A percentile compares a stretch with the other conserved stretches of the same genome.
Conservation (phyloP, 2,888 invertebrate genomes). For the Tryphoninae sp. region DNA sequence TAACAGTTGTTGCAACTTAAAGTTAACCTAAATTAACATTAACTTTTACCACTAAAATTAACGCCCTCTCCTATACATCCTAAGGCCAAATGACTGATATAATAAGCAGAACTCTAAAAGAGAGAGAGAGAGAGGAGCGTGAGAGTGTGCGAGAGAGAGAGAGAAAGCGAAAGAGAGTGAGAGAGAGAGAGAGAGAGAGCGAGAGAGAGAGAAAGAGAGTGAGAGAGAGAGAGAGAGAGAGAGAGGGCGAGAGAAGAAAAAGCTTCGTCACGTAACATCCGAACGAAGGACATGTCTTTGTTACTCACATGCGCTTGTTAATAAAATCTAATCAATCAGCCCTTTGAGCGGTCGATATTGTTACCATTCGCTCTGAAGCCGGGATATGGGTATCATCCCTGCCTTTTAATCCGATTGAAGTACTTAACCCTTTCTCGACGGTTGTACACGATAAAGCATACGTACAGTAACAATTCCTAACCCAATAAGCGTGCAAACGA, state of each 20-base stretch:
- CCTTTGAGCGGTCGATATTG: constrained; percentile 51
- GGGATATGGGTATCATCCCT: constrained; percentile 8
- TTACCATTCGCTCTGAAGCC: constrained; percentile 11
- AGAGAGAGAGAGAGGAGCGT: no score
- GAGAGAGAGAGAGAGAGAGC: neutral
- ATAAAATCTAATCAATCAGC: constrained; percentile 20
- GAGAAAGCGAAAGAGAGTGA: no score
- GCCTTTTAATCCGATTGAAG: constrained; percentile 39
- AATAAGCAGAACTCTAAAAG: no score
- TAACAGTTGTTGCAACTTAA: no score
- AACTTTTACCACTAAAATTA: no score
- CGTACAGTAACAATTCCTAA: no score
- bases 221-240: neutral
- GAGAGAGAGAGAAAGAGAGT: neutral
- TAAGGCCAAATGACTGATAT: no score
- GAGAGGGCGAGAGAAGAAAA: neutral
- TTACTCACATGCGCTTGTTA: neutral
- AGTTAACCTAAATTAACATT: no score
- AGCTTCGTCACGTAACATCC: neutral
- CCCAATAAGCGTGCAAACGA: no score
- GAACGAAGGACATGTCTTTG: neutral
- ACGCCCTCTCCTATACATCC: no score
- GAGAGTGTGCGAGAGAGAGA: no score
- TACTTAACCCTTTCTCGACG: constrained; percentile 24
- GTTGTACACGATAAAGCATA: neutral